phyloP scores from a whole-genome alignment of 2,113 vertebrate species.

The Passer domesticus region DNA sequence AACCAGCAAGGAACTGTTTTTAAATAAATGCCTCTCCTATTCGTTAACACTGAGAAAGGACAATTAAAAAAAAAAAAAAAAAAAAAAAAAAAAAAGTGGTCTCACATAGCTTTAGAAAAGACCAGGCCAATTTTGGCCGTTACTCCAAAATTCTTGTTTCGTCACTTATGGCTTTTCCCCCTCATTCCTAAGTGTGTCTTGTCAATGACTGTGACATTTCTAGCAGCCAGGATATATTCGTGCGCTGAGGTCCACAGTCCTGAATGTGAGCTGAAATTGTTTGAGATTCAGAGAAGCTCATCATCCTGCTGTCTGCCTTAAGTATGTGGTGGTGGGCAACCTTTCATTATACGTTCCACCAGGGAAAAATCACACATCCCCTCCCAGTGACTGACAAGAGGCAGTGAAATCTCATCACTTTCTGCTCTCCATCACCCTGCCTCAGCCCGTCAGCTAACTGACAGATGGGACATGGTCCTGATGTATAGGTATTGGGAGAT shows the following conservation, averaged over 20 bases:
- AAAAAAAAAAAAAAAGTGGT: not conserved
- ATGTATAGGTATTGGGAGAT: conserved; percentile 10
- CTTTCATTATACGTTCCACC: not conserved
- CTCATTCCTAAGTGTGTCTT: not conserved
- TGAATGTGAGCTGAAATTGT: not conserved
- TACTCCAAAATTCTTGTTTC: not conserved
- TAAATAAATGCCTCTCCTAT: not conserved
- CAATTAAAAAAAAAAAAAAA: not conserved
- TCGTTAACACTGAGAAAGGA: not conserved
- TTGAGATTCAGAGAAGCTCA: not conserved
- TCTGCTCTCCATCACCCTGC: conserved; percentile 1
- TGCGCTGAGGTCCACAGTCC: not conserved
- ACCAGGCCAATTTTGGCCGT: not conserved
- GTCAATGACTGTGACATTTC: not conserved
- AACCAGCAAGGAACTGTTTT: not conserved
- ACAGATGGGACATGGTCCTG: not conserved
- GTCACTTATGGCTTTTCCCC: not conserved
- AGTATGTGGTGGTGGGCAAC: not conserved
- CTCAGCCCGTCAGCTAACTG: conserved; percentile 15
- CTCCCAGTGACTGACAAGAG: conserved; percentile 6
- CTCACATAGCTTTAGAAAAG: not conserved
- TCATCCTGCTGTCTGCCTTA: not conserved
- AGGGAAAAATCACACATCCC: not conserved
- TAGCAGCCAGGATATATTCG: not conserved
- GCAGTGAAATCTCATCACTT: not conserved